These are phyloP conservation scores for Lophius americanus DNA, from an alignment of 2,797 vertebrate species.

Conservation along the genomic window DNA sequence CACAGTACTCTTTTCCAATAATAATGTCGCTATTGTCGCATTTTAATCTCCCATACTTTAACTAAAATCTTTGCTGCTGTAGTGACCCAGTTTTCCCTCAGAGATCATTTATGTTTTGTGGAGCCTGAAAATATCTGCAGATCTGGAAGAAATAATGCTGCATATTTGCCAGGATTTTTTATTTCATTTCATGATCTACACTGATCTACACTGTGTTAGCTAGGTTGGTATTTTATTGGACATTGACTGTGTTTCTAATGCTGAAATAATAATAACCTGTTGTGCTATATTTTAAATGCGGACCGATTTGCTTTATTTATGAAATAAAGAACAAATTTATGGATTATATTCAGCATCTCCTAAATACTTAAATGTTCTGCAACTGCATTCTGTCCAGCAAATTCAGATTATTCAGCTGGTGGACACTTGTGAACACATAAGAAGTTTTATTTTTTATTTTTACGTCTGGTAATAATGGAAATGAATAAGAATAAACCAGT, in stretches of 20 bases:
- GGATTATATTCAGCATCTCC: no score
- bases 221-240: not conserved
- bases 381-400: no score
- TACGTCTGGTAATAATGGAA: constrained; percentile 1
- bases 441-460: not conserved
- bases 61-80: constrained; percentile 32
- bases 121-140: constrained; percentile 35
- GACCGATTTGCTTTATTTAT: not conserved
- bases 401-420: not conserved
- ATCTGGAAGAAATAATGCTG: constrained; percentile 43
- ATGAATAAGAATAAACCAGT: not conserved
- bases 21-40: constrained; percentile 4
- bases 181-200: not conserved
- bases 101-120: constrained; percentile 36
- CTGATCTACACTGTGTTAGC: not conserved
- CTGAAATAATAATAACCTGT: constrained; percentile 7
- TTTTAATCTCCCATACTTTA: constrained; percentile 7
- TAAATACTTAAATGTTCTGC: not conserved
- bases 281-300: not conserved
- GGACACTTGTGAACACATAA: not conserved
- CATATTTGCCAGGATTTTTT: constrained; percentile 6
- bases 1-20: constrained; percentile 9
- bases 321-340: not conserved
- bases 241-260: not conserved
- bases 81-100: constrained; percentile 46